Base-by-base conservation (phyloP, 2,797 vertebrate genomes). In the Tokudaia muenninki region DNA sequence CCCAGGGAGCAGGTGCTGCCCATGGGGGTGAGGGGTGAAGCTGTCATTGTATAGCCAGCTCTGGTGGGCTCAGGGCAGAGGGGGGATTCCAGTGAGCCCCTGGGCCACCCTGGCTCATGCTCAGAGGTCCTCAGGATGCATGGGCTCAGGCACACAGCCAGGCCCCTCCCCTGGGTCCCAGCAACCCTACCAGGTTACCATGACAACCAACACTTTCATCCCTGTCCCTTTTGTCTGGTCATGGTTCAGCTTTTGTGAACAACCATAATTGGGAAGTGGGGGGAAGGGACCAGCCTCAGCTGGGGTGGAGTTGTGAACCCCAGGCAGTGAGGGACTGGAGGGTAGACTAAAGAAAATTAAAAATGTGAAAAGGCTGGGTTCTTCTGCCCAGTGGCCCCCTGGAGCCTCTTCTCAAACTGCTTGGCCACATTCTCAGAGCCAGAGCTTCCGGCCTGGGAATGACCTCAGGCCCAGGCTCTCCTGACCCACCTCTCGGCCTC, bases 191-290 rank as follows among this genome's bases (percentile, higher is more conserved):
- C 97, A 98, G 96, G 98, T 99, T 99, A 97, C 98, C 98, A 97
- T 98, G 98, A 98, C 98, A 98, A 99, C 98, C 96, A 98, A 94
- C 97, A 98, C 98, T 98, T 98, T 98, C 98, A 98, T 98, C 94
- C 98, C 97, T 97, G 97, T 98, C 97, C 98, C 97, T 99, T 99
- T 99, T 99, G 98, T 99, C 98, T 98, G 16, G 98, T 98, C 97
- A 97, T 24, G 95, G 98, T 98, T 98, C 98, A 98, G 98, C 98
- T 98, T 98, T 98, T 98, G 98, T 99, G 98, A 97, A 97, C 98
- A 97, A 98, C 97, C 95, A 98, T 98, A 98, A 98, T 98, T 97
- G 97, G 77, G 89, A 92, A 78, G 21, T 70, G 13, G 72, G 87
- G 92, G 92, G 84, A 65, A 80, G 50, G 80, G 75, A 50, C 50